phyloP scores from a whole-genome alignment of 2,888 invertebrate genomes.

The Apoderus coryli region DNA sequence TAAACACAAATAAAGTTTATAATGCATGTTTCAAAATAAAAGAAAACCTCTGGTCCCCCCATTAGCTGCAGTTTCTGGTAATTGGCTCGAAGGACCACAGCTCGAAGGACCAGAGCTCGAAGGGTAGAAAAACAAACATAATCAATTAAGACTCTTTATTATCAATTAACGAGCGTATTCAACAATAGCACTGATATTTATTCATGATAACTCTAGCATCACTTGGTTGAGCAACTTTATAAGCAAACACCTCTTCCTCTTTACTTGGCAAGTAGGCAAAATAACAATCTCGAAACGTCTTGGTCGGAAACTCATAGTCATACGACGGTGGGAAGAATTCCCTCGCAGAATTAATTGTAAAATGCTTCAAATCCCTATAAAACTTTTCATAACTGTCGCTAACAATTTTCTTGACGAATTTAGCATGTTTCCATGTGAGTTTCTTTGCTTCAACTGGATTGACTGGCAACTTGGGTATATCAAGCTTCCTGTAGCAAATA shows the following conservation, averaged over 20 bases:
- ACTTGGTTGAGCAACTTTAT: slow-evolving; percentile 13
- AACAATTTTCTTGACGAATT: slow-evolving; percentile 16
- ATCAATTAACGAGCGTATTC: no score
- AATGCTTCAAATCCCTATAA: slow-evolving; percentile 22
- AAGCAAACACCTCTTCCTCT: slow-evolving; percentile 23
- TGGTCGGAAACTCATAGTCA: slow-evolving; percentile 26
- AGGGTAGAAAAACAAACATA: no score
- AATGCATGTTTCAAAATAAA: no score
- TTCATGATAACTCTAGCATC: no score
- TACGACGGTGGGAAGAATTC: slow-evolving; percentile 27
- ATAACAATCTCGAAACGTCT: slow-evolving; percentile 25
- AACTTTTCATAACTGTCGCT: slow-evolving; percentile 9
- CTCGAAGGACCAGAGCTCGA: no score
- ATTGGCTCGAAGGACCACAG: no score
- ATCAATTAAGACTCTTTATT: no score
- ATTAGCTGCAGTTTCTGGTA: no score
- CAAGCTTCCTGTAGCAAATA: slow-evolving; percentile 16
- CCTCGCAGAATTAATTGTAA: slow-evolving; percentile 23
- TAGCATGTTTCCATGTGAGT: slow-evolving; percentile 24
- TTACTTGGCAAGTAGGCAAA: slow-evolving; percentile 28
- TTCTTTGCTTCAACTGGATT: slow-evolving; percentile 12
- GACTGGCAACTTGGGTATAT: slow-evolving; percentile 16
- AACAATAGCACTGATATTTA: no score
- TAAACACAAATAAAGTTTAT: no score
- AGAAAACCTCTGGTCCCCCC: no score